Conservation (phyloP, 2,888 invertebrate species). For the Lepidonotus clava region DNA sequence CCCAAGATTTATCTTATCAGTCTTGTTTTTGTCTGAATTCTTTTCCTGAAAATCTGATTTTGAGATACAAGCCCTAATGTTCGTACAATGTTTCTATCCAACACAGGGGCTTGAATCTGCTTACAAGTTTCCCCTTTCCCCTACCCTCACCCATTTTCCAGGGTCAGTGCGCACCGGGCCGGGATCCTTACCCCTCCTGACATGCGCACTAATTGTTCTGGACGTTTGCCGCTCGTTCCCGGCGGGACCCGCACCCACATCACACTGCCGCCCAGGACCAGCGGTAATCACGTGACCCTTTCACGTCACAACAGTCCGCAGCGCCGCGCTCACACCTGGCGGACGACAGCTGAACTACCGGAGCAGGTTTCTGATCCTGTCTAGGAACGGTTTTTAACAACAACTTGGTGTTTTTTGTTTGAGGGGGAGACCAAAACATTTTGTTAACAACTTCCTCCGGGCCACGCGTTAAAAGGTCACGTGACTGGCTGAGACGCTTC, state of each 20-base stretch:
- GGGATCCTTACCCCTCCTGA: conserved; percentile 1
- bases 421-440: conserved; percentile 35
- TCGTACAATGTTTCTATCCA: too few species aligned
- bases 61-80: too few species aligned
- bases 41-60: too few species aligned
- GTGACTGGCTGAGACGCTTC: background rate
- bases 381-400: too few species aligned
- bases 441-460: conserved; percentile 43
- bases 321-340: too few species aligned
- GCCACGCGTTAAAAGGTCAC: conserved; percentile 41
- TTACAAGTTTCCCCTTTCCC: background rate
- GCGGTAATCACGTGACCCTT: background rate
- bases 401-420: conserved; percentile 7
- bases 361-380: too few species aligned
- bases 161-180: conserved; percentile 42
- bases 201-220: conserved; percentile 36
- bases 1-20: too few species aligned
- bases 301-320: too few species aligned
- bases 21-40: too few species aligned
- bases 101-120: too few species aligned
- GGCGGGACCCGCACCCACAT: background rate
- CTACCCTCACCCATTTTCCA: background rate
- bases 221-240: conserved; percentile 33
- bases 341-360: conserved; percentile 35
- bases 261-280: background rate